These are phyloP conservation scores for Cepaea nemoralis DNA, from an alignment of 1,140 invertebrate species.

Conservation along the genomic window DNA sequence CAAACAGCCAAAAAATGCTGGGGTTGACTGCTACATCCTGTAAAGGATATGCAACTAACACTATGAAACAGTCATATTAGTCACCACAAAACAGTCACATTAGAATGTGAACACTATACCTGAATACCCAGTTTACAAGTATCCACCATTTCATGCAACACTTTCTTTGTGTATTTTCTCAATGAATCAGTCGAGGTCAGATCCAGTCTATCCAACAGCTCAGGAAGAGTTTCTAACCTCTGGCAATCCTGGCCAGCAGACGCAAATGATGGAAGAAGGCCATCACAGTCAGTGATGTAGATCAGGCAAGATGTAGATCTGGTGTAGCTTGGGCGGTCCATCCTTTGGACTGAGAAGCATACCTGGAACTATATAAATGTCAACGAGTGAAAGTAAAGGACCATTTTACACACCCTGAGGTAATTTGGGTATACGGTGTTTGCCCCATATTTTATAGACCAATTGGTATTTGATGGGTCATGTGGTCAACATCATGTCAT, in stretches of 20 bases:
- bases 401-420: too few species aligned
- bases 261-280: constrained; percentile 32
- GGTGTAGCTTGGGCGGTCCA: constrained; percentile 47
- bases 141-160: constrained; percentile 38
- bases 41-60: too few species aligned
- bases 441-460: too few species aligned
- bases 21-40: too few species aligned
- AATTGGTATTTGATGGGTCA: too few species aligned
- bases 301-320: constrained; percentile 53
- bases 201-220: constrained; percentile 35
- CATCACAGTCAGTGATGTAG: too few species aligned
- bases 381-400: too few species aligned
- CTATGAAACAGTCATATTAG: too few species aligned
- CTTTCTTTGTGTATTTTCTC: constrained; percentile 40
- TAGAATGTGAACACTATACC: constrained; percentile 1
- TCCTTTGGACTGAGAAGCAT: constrained; percentile 48
- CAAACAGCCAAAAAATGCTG: too few species aligned
- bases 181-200: constrained; percentile 24
- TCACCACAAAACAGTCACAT: too few species aligned
- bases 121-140: constrained; percentile 26
- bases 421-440: too few species aligned
- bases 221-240: constrained; percentile 33
- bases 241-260: constrained; percentile 22
- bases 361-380: constrained; percentile 24
- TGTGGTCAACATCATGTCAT: too few species aligned